Evolutionary conservation across 1,140 invertebrate species (phyloP).

Genomic region (Notospermus geniculatus): DNA sequence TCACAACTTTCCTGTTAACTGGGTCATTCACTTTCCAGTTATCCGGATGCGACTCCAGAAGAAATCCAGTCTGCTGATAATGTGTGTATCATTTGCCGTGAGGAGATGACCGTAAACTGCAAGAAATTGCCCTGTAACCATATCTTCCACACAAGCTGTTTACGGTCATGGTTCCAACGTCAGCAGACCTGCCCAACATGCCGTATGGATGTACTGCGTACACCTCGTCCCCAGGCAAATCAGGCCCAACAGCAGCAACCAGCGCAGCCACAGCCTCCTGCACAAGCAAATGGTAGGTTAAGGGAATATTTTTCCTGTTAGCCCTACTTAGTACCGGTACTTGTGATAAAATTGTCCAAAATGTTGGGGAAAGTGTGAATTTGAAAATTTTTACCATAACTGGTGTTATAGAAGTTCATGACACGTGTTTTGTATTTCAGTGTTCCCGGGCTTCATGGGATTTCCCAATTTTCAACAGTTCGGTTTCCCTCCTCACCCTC

Average conservation of each 20-base stretch:
- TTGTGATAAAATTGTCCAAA: neutral
- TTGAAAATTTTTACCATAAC: too few species aligned
- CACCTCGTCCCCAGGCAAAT: constrained; percentile 33
- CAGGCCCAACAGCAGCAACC: constrained; percentile 22
- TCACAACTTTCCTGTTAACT: too few species aligned
- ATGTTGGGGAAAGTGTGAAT: neutral
- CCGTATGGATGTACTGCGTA: constrained; percentile 87
- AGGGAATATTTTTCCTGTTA: too few species aligned
- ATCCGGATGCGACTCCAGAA: constrained; percentile 92
- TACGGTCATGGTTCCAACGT: constrained; percentile 99
- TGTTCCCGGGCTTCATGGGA: too few species aligned
- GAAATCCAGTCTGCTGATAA: constrained; percentile 93
- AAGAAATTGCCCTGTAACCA: constrained; percentile 99
- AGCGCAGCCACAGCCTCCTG: constrained; percentile 18
- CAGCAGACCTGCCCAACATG: constrained; percentile 99
- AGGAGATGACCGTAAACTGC: constrained; percentile 71
- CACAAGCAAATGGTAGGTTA: constrained; percentile 8
- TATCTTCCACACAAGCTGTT: constrained; percentile 96
- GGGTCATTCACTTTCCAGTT: too few species aligned
- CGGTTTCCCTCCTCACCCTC: too few species aligned
- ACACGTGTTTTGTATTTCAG: too few species aligned
- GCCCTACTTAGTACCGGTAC: neutral
- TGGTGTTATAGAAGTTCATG: too few species aligned
- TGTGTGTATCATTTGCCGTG: constrained; percentile 98
- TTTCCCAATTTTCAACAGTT: too few species aligned